These are phyloP conservation scores for Nemoura dubitans DNA, from an alignment of 2,888 invertebrate species.

Conservation along the genomic window DNA sequence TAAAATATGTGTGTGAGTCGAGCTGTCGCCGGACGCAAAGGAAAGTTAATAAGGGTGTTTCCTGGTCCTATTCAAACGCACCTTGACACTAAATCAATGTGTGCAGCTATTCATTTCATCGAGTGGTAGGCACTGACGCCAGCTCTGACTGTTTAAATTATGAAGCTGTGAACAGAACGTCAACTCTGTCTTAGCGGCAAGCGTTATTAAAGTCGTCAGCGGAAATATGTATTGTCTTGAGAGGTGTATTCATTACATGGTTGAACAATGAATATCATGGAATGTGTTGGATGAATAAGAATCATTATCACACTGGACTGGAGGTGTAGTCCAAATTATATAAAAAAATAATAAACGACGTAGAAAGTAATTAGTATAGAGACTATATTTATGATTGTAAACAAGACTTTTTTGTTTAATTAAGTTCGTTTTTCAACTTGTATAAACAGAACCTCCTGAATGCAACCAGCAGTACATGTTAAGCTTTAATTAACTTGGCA, in stretches of 20 bases:
- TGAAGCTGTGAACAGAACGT: conserved; percentile 28
- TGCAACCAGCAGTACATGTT: not conserved
- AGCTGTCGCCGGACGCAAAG: not conserved
- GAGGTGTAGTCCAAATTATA: not conserved
- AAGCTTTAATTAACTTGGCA: not conserved
- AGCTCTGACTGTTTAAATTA: not conserved
- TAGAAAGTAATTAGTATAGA: not conserved
- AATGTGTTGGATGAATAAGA: not conserved
- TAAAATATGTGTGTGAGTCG: not conserved
- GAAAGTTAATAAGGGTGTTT: conserved; percentile 39
- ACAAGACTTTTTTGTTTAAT: not conserved
- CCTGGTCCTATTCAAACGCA: conserved; percentile 25
- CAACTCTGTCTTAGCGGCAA: conserved; percentile 2
- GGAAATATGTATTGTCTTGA: not conserved
- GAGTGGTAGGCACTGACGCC: not conserved
- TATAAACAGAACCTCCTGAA: not conserved
- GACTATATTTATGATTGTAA: not conserved
- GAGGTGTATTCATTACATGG: not conserved
- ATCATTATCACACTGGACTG: not conserved
- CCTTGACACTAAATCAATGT: not conserved
- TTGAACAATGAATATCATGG: not conserved
- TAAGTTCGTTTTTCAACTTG: not conserved
- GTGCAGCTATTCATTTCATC: conserved; percentile 18
- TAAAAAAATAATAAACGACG: not conserved
- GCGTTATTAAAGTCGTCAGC: not conserved